phyloP scores from a whole-genome alignment of 2,113 vertebrate species.

The Macaca nemestrina region DNA sequence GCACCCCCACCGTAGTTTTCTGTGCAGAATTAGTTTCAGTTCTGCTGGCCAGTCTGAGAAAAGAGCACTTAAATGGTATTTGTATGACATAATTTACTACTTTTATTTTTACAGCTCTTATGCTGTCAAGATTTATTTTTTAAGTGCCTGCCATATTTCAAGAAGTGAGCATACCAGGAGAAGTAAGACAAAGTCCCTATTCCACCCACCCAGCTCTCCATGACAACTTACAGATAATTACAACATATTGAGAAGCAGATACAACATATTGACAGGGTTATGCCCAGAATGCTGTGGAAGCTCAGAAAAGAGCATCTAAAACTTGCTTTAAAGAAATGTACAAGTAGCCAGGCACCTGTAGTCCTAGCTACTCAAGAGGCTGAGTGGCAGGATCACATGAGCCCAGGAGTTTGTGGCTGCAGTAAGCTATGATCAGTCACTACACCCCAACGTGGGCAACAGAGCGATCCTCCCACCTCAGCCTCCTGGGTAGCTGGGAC shows the following conservation, averaged over 20 bases:
- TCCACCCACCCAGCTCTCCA: background rate
- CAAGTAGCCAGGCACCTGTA: too few species aligned
- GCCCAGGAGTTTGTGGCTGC: too few species aligned
- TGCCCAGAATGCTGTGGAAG: background rate
- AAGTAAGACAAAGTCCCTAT: background rate
- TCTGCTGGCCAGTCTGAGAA: background rate
- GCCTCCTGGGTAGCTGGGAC: too few species aligned
- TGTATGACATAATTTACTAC: background rate
- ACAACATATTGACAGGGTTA: background rate
- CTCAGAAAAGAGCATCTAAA: constrained; percentile 17
- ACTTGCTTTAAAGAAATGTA: background rate
- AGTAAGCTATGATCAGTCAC: too few species aligned
- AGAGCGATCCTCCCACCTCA: too few species aligned
- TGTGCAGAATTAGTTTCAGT: background rate
- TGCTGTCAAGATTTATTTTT: background rate
- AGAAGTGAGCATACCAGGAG: background rate
- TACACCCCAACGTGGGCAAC: too few species aligned
- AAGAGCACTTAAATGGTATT: background rate
- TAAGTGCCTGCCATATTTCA: background rate
- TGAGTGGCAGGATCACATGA: too few species aligned
- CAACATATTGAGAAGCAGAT: background rate
- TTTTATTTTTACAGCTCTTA: constrained; percentile 21
- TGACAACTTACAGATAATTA: background rate
- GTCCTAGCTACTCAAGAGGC: too few species aligned
- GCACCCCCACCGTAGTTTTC: background rate